Evolutionary conservation across 2,888 invertebrate species (phyloP), one percentile per base, ranked within the genome.

Genomic region (Ectemnius lituratus): DNA sequence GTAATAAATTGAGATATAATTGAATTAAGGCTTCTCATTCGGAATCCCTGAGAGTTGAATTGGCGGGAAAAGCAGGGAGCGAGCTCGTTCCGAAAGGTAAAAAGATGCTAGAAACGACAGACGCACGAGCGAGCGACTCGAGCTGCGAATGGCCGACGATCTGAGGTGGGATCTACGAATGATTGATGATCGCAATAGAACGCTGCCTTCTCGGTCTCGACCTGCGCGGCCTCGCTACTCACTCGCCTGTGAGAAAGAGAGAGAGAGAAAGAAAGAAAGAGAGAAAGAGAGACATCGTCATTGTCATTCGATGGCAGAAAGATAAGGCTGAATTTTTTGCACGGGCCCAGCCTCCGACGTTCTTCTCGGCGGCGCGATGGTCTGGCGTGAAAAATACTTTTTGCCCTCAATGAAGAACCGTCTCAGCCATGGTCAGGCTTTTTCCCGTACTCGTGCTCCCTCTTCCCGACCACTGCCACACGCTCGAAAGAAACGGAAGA

Each of bases 181-280:
- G 78, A 78, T 78, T 76, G 76, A 78, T 76, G 74, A 76, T 70
- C 65, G 57, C 73, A 62, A 73, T 71, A 64, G 71, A 62, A 47
- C 67, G 65, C 14, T 37, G 58, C 46, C 46, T 28, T 23, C 37
- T 37, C 37, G 37, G 37, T 37, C 37, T 11, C 37, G 37, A 6
- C 37, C 37, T 6, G 8, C 37, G 37, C 37, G 37, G 8, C 37
- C 8, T 37, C 8, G 8, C 37, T 37, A 8, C 37, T 37, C 37
- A 8, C 37, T 37, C 37, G 37, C 1, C 37, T 37, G 37, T 1
- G 37, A 11, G 37, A 11, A 4, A 11, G 37, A 11, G 8, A 11
- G 37, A 11, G n/a, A n/a, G n/a, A n/a, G n/a, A n/a, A 0, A 4
- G 37, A 37, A 4, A 37, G 37, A 37, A 4, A 8, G 37, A 6